phyloP scores from a whole-genome alignment of 2,888 invertebrate species.

The Nesidiocoris tenuis region DNA sequence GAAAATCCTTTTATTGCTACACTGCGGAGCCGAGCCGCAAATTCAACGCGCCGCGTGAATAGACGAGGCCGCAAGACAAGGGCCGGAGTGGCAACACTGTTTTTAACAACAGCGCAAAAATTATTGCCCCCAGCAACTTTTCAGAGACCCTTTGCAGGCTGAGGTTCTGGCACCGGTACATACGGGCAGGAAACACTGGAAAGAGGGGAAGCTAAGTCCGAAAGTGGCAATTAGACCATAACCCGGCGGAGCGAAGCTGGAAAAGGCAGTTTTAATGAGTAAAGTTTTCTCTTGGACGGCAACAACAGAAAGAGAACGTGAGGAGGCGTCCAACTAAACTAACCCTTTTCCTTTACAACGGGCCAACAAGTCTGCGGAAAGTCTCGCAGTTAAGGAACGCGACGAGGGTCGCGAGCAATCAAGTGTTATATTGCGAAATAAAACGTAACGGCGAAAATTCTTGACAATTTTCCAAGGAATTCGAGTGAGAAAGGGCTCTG shows the following conservation, averaged over 20 bases:
- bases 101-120: neutral
- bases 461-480: neutral
- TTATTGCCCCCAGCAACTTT: neutral
- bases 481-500: neutral
- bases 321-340: neutral
- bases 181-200: neutral
- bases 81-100: neutral
- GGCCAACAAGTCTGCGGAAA: neutral
- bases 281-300: neutral
- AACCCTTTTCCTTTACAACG: neutral
- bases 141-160: neutral
- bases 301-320: neutral
- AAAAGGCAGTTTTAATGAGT: neutral
- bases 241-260: neutral
- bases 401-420: neutral
- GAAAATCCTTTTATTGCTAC: neutral
- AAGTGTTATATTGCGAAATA: neutral
- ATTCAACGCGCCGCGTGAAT: neutral
- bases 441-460: neutral
- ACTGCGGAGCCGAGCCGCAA: neutral
- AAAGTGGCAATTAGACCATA: neutral
- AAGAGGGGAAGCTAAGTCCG: neutral
- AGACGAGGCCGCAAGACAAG: neutral
- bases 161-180: neutral
- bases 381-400: neutral